Evolutionary conservation across 2,113 vertebrate genomes (phyloP).

Genomic region (Daboia siamensis): DNA sequence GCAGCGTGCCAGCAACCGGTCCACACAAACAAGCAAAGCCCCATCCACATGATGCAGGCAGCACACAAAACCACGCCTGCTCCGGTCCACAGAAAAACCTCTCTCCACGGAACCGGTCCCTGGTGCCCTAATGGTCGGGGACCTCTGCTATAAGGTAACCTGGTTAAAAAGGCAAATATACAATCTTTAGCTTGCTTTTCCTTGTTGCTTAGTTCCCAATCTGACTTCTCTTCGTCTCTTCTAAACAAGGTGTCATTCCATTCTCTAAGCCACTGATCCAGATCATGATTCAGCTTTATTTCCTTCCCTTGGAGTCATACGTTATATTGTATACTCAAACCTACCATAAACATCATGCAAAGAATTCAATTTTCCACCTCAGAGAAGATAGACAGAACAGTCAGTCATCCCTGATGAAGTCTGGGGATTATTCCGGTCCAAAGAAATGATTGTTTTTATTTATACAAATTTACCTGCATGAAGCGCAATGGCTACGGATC

Average conservation of each 20-base stretch:
- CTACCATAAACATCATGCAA: not conserved
- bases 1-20: no score
- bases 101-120: no score
- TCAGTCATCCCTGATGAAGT: not conserved
- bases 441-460: not conserved
- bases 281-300: not conserved
- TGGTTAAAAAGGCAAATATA: not conserved
- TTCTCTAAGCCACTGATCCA: not conserved
- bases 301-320: not conserved
- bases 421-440: not conserved
- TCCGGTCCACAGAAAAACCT: no score
- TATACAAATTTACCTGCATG: not conserved
- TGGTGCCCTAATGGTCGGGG: no score
- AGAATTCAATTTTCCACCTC: not conserved
- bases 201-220: not conserved
- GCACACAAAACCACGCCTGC: no score
- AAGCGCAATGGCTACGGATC: not conserved
- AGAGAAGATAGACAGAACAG: not conserved
- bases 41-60: no score
- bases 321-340: not conserved
- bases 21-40: no score
- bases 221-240: not conserved
- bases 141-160: no score
- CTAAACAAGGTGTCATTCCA: not conserved
- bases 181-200: not conserved